phyloP scores from a whole-genome alignment of 2,797 vertebrate genomes.

The Anniella stebbinsi region DNA sequence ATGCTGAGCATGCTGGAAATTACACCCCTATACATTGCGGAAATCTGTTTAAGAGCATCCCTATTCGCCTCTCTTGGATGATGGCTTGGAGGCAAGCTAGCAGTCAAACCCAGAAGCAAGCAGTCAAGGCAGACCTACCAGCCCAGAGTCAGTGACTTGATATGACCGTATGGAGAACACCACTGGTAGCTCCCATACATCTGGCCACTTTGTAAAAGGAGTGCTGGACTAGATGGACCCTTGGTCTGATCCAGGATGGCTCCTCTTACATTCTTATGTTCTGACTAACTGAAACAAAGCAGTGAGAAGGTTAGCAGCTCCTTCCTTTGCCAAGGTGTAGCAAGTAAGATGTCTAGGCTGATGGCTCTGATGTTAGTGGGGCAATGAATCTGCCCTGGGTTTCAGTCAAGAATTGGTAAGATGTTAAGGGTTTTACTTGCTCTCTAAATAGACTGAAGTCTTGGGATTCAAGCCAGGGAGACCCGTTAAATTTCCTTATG shows the following conservation, averaged over 20 bases:
- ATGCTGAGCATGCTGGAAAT: too few relatives aligned
- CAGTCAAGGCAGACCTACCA: neutral
- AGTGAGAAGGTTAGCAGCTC: neutral
- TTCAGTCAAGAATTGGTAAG: too few relatives aligned
- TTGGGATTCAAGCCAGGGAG: neutral
- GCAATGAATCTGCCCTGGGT: too few relatives aligned
- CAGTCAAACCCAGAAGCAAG: neutral
- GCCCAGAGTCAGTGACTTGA: neutral
- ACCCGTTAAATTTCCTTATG: too few relatives aligned
- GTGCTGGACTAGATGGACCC: too few relatives aligned
- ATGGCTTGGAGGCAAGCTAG: neutral
- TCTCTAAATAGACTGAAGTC: neutral
- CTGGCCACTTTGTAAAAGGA: too few relatives aligned
- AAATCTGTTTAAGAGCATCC: neutral
- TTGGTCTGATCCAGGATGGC: too few relatives aligned
- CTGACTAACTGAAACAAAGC: neutral
- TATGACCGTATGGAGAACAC: neutral
- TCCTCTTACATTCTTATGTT: too few relatives aligned
- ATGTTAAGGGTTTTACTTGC: neutral
- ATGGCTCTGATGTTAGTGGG: too few relatives aligned
- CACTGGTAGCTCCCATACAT: neutral
- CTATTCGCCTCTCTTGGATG: neutral
- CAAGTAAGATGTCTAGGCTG: neutral
- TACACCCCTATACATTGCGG: too few relatives aligned
- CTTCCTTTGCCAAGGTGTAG: neutral